A percentile compares a stretch with the other conserved stretches of the same genome.
Evolutionary conservation across 2,888 invertebrate genomes (phyloP).

Genomic region (Perdita meconis): DNA sequence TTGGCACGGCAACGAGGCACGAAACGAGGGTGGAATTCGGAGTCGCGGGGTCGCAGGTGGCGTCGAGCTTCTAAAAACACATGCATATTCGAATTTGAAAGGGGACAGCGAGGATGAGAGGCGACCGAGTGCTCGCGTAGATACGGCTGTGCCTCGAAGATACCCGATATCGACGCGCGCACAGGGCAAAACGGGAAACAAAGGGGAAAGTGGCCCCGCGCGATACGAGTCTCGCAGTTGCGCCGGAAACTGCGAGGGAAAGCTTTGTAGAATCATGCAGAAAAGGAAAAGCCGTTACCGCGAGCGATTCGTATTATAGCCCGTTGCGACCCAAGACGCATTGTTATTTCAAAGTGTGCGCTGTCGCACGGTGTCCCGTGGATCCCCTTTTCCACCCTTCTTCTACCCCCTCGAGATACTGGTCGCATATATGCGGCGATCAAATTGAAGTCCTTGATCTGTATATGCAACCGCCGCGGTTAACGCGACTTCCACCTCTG

Average conservation of each 20-base stretch:
- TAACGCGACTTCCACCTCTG: too few species aligned
- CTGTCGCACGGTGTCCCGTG: not conserved
- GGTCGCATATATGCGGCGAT: too few species aligned
- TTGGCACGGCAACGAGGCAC: not conserved
- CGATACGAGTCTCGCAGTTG: slow-evolving; percentile 40
- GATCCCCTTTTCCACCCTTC: not conserved
- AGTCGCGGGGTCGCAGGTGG: not conserved
- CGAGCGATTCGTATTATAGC: slow-evolving; percentile 12
- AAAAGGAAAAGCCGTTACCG: slow-evolving; percentile 25
- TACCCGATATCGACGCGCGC: slow-evolving; percentile 50
- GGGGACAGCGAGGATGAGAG: not conserved
- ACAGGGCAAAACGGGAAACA: slow-evolving; percentile 40
- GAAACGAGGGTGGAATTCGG: not conserved
- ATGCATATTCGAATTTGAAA: slow-evolving; percentile 9
- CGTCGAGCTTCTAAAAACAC: not conserved
- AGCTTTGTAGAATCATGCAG: slow-evolving; percentile 24
- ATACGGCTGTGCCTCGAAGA: slow-evolving; percentile 42
- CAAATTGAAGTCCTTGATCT: too few species aligned
- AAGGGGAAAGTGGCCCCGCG: slow-evolving; percentile 40
- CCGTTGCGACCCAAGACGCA: not conserved
- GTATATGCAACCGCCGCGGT: too few species aligned
- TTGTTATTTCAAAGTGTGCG: slow-evolving; percentile 15
- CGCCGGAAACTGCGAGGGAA: slow-evolving; percentile 32
- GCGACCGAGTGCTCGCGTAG: slow-evolving; percentile 11
- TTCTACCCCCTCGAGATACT: too few species aligned